These are phyloP conservation scores for Ceriagrion tenellum DNA, from an alignment of 2,888 invertebrate species.

Conservation along the genomic window DNA sequence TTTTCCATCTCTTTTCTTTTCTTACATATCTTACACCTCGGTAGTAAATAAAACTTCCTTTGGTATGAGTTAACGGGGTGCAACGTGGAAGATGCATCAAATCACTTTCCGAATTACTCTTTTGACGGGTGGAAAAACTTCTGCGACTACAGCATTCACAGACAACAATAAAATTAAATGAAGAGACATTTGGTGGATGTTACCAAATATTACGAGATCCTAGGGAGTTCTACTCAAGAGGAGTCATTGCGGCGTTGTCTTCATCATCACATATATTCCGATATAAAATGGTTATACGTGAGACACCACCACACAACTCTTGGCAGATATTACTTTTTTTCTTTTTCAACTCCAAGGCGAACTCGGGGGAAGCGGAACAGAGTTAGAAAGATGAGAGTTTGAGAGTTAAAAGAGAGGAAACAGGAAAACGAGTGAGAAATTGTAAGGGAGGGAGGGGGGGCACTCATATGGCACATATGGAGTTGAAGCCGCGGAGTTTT, in stretches of 20 bases:
- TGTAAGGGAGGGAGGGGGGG: neutral
- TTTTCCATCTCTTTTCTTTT: neutral
- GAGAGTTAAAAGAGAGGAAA: neutral
- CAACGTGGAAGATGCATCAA: slow-evolving; percentile 33
- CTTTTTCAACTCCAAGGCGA: slow-evolving; percentile 43
- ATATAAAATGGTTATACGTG: no score
- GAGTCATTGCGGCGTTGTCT: neutral
- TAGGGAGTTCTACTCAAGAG: slow-evolving; percentile 23
- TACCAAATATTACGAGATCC: slow-evolving; percentile 52
- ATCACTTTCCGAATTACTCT: slow-evolving; percentile 10
- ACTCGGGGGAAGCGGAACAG: slow-evolving; percentile 46
- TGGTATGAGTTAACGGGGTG: slow-evolving; percentile 36
- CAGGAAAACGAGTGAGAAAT: neutral
- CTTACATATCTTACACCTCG: neutral
- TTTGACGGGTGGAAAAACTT: neutral
- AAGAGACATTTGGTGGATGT: slow-evolving; percentile 17
- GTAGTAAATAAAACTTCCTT: slow-evolving; percentile 25
- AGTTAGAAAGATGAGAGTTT: neutral
- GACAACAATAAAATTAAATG: neutral
- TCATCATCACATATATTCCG: neutral
- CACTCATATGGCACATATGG: neutral
- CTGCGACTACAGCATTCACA: slow-evolving; percentile 53
- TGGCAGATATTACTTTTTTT: neutral
- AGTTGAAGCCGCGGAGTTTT: slow-evolving; percentile 12
- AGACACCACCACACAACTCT: neutral